A percentile compares a stretch with the other conserved stretches of the same genome.
phyloP scores from a whole-genome alignment of 2,113 vertebrate species.

The Lagenorhynchus albirostris region DNA sequence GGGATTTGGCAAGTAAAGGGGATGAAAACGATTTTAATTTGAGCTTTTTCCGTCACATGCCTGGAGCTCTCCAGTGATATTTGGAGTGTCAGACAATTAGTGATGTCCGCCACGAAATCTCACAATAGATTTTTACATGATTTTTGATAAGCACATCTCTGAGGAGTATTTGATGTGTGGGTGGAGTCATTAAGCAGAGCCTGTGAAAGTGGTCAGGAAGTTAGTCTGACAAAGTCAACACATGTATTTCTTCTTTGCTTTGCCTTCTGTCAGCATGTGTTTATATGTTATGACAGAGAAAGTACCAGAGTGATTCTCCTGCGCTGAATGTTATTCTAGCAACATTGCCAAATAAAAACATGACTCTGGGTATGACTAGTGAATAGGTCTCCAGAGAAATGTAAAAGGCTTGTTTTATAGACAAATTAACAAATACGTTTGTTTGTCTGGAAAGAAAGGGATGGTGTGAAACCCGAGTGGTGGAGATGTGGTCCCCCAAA shows the following conservation, averaged over 20 bases:
- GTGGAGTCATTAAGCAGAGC: background rate
- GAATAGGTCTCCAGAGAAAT: background rate
- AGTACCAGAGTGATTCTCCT: background rate
- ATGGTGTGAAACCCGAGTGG: background rate
- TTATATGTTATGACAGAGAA: conserved; percentile 9
- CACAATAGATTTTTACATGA: background rate
- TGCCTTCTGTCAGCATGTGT: background rate
- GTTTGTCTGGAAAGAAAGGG: background rate
- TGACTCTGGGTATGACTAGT: background rate
- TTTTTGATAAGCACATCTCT: background rate
- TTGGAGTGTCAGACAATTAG: background rate
- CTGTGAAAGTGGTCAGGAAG: background rate
- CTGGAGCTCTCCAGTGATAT: background rate
- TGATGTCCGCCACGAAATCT: background rate
- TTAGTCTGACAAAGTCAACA: background rate
- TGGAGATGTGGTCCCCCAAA: background rate
- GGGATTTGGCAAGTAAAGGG: background rate
- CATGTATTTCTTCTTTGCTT: conserved; percentile 29
- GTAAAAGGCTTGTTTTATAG: background rate
- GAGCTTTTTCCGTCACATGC: background rate
- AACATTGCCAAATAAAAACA: background rate
- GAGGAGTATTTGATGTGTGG: background rate
- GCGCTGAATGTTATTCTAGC: background rate
- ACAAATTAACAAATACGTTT: conserved; percentile 15
- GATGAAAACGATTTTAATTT: background rate